phyloP scores from a whole-genome alignment of 1,140 invertebrate species.

The Bombus impatiens region DNA sequence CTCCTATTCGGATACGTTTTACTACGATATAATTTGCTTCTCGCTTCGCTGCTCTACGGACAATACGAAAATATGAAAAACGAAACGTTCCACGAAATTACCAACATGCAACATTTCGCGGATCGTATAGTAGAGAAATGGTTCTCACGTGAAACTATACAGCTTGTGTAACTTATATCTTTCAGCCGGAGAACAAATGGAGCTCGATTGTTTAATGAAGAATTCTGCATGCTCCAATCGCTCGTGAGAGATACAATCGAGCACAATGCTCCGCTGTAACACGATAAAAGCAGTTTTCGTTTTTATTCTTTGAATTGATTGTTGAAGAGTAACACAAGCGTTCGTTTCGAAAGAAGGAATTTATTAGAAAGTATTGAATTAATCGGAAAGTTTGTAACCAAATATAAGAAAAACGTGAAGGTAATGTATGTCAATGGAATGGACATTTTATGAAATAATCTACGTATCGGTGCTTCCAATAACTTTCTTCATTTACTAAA shows the following conservation, averaged over 20 bases:
- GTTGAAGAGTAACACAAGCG: neutral
- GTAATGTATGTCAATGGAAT: too few relatives aligned
- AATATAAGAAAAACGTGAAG: too few relatives aligned
- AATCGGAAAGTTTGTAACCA: too few relatives aligned
- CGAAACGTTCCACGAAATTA: neutral
- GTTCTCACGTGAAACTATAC: neutral
- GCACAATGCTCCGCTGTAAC: neutral
- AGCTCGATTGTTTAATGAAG: slow-evolving; percentile 7
- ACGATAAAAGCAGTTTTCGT: neutral
- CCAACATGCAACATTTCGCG: neutral
- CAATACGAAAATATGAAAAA: slow-evolving; percentile 4
- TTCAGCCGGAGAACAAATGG: slow-evolving; percentile 7
- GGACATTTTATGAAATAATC: too few relatives aligned
- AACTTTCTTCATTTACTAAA: too few relatives aligned
- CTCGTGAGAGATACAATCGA: slow-evolving; percentile 1
- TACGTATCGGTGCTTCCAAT: too few relatives aligned
- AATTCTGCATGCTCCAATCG: too few relatives aligned
- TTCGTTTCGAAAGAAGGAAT: neutral
- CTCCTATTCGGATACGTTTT: neutral
- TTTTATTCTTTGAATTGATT: neutral
- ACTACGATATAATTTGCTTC: neutral
- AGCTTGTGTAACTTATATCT: neutral
- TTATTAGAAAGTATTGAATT: neutral
- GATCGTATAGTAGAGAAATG: neutral
- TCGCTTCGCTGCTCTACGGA: neutral